These are phyloP conservation scores for Coboldia fuscipes DNA, from an alignment of 1,140 invertebrate genomes.

Conservation along the genomic window DNA sequence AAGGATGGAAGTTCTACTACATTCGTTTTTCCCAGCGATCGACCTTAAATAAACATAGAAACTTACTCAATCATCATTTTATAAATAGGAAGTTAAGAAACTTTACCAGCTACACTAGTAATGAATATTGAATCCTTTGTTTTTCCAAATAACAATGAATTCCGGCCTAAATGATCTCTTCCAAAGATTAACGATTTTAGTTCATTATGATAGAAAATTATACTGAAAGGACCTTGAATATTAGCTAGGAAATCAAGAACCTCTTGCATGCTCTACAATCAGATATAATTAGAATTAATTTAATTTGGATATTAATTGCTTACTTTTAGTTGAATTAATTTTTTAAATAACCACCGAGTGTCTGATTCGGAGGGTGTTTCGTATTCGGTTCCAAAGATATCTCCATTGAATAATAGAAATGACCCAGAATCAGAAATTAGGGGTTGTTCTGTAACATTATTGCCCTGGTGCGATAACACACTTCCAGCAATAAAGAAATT, in stretches of 20 bases:
- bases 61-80: constrained; percentile 12
- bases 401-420: constrained; percentile 63
- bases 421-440: constrained; percentile 25
- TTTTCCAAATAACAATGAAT: constrained; percentile 51
- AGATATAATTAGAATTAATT: constrained; percentile 11
- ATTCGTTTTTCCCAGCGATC: constrained; percentile 23
- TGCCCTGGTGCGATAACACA: constrained; percentile 51
- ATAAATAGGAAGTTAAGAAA: constrained; percentile 3
- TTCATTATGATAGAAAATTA: constrained; percentile 52
- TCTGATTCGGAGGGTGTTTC: constrained; percentile 7
- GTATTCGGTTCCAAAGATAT: constrained; percentile 37
- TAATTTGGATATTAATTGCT: constrained; percentile 2
- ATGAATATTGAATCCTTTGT: constrained; percentile 24
- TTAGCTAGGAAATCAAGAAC: constrained; percentile 24
- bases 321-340: constrained; percentile 5
- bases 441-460: constrained; percentile 31
- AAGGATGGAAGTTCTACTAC: constrained; percentile 50
- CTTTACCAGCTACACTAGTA: constrained; percentile 31
- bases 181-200: constrained; percentile 52
- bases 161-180: constrained; percentile 65
- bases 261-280: constrained; percentile 19
- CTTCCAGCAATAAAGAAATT: constrained; percentile 13
- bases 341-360: constrained; percentile 7
- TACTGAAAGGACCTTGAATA: constrained; percentile 63
- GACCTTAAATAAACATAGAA: not conserved